Base-by-base conservation (phyloP, 2,888 invertebrate species). In the Xestobium rufovillosum region DNA sequence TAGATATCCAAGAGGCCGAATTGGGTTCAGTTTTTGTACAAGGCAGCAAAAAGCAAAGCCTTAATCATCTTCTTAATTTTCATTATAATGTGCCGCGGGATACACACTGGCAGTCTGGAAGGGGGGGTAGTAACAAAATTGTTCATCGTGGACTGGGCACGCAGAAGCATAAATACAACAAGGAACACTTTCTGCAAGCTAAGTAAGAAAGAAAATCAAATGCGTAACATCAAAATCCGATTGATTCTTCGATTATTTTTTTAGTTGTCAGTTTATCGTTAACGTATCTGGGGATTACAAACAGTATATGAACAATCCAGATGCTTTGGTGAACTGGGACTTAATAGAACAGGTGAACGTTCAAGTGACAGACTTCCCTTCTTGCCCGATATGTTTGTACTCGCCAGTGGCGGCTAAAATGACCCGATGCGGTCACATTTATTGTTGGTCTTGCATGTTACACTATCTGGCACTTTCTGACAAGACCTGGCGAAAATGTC, bases 251-350 rank as follows among this genome's bases (percentile, higher is more conserved):
- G 28, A 10, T 8, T 6, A 28, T 28, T 28, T 39, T 69, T 65
- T 39, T 55, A 89, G 92, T 69, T 96, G 94, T 66, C 95, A 96
- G 69, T 96, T 96, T 76, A 82, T 96, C 58, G 90, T 96, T 45
- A 82, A 80, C 59, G 75, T 79, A 50, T 76, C 74, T 58, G 83
- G 81, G 34, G 85, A 92, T 65, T 90, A 89, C 62, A 72, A 76
- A 49, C 72, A 77, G 12, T 83, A 89, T 61, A 66, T 82, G 54
- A 72, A 76, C 50, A 84, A 92, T 66, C 91, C 94, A 17, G 95
- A 96, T 69, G 70, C 78, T 31, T 74, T 94, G 35, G 84, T 96
- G 32, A 84, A 89, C 61, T 97, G 96, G 96, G 78, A 83, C 54
- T 71, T 81, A 48, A 80, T 96, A 57, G 92, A 95, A 63, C 90